These are phyloP conservation scores for Timema cristinae DNA, from an alignment of 2,888 invertebrate species.

Conservation along the genomic window DNA sequence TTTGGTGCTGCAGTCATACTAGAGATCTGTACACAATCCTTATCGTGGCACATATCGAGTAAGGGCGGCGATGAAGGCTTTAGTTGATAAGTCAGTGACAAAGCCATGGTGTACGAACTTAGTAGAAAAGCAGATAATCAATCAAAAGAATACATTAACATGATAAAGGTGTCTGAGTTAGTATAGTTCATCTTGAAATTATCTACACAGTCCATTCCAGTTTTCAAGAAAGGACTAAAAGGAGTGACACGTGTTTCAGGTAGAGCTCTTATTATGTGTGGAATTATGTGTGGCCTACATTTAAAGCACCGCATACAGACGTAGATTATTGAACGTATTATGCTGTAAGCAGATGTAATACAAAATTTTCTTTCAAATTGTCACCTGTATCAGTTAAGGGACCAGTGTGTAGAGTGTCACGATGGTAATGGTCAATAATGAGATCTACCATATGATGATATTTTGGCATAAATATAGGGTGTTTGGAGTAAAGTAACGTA, in stretches of 20 bases:
- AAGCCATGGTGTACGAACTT: neutral
- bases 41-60: neutral
- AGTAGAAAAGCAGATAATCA: neutral
- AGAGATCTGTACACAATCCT: neutral
- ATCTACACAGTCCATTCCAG: neutral
- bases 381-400: neutral
- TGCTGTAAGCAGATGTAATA: neutral
- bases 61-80: neutral
- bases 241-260: neutral
- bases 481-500: neutral
- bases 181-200: neutral
- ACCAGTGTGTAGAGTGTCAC: neutral
- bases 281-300: neutral
- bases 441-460: neutral
- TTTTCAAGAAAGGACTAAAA: neutral
- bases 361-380: neutral
- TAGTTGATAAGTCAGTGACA: neutral
- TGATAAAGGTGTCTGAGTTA: neutral
- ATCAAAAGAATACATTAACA: neutral
- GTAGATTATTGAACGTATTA: neutral
- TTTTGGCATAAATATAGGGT: neutral
- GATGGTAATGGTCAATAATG: neutral
- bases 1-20: neutral
- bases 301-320: neutral
- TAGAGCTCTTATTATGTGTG: neutral